Base-by-base conservation (phyloP, 2,888 invertebrate genomes). In the Pasiphila rectangulata region DNA sequence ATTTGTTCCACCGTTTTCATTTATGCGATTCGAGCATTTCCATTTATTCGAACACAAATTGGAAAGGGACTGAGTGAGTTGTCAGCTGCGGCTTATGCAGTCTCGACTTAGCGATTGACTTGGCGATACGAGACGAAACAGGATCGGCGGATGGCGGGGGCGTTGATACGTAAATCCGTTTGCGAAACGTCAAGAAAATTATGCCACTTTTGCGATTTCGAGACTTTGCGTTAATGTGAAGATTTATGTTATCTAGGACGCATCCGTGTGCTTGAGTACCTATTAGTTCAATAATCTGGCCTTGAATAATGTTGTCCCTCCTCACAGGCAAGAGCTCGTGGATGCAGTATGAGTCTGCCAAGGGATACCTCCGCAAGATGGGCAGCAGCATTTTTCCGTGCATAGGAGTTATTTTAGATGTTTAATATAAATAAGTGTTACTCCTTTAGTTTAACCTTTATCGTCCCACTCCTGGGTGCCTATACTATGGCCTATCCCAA, bases 1-100 rank as follows among this genome's bases (percentile, higher is more conserved):
- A 86, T 85, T 85, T 80, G 83, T 81, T 83, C 83, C 77, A 77
- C 77, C 83, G 74, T 77, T 83, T 85, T 84, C 84, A 85, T 85
- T 86, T 83, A 82, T 86, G 79, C 77, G 79, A 82, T 80, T 75
- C 77, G 71, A 79, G 77, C 77, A 71, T 74, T 83, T 75, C 79
- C 80, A 83, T 86, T 85, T 85, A 81, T 83, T 78, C 79, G 75
- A 77, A 80, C 80, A 77, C 79, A 83, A 86, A 86, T 87, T 86
- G 86, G 79, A 85, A 83, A 79, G 79, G 82, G 83, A 79, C 83
- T 73, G 76, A 75, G 79, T 76, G 75, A 77, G 82, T 80, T 84
- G 84, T 83, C 84, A 79, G 77, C 75, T 79, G 82, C 71, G 81
- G 84, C 81, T 84, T 83, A 80, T 82, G 83, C 79, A 83, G 75